Evolutionary conservation across 2,888 invertebrate genomes (phyloP).

Genomic region (Plebejus melissa): DNA sequence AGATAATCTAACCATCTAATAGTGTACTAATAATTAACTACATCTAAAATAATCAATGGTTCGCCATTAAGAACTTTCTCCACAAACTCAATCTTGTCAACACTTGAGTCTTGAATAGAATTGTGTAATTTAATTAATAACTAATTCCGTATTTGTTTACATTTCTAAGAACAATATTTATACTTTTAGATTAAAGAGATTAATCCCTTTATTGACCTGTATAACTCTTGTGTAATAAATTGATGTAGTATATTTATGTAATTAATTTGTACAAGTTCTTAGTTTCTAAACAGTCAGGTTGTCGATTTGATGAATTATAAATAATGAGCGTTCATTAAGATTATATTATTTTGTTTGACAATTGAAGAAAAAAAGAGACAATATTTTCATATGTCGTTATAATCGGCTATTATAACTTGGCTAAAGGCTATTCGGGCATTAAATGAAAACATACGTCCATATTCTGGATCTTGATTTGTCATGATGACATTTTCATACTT

Average conservation of each 20-base stretch:
- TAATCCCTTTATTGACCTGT: slow-evolving; percentile 1
- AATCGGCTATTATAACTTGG: neutral
- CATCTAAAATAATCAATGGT: neutral
- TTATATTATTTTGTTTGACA: neutral
- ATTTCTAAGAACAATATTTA: neutral
- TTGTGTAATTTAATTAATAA: slow-evolving; percentile 9
- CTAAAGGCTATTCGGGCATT: neutral
- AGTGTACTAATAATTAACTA: slow-evolving; percentile 4
- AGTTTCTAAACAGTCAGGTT: neutral
- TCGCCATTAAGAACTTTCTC: neutral
- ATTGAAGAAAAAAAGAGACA: neutral
- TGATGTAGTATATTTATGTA: neutral
- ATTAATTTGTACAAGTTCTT: neutral
- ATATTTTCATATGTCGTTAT: neutral
- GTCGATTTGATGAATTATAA: neutral
- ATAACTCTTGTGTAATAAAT: neutral
- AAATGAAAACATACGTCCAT: too few species aligned
- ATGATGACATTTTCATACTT: too few species aligned
- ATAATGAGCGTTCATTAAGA: neutral
- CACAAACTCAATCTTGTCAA: slow-evolving; percentile 7
- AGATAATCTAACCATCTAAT: neutral
- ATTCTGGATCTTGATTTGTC: too few species aligned
- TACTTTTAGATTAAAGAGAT: neutral
- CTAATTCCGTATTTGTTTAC: neutral
- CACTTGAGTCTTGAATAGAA: neutral